Evolutionary conservation across 2,888 invertebrate species (phyloP).

Genomic region (Agrenia bidenticulata): DNA sequence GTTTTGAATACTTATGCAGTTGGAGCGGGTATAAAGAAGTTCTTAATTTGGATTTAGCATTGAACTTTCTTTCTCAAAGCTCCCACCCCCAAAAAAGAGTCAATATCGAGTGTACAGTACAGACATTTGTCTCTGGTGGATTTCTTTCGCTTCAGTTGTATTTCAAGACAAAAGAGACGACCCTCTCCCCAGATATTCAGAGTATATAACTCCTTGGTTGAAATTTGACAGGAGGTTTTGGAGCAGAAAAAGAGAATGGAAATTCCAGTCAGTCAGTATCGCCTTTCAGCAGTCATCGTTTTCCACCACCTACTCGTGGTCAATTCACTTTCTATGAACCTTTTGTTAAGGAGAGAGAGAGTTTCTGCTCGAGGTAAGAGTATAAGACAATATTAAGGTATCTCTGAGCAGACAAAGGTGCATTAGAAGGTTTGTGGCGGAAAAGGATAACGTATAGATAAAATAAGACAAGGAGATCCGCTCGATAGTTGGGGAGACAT

Average conservation of each 20-base stretch:
- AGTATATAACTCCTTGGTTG: background rate
- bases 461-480: slow-evolving; percentile 3
- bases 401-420: background rate
- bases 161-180: background rate
- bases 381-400: background rate
- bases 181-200: no score
- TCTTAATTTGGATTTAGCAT: background rate
- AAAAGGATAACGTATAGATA: background rate
- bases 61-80: background rate
- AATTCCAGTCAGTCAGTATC: no score
- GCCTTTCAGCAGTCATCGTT: no score
- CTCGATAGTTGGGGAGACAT: background rate
- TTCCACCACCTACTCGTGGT: no score
- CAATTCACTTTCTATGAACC: no score
- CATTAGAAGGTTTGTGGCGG: background rate
- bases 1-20: slow-evolving; percentile 1
- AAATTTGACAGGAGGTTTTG: background rate
- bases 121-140: background rate
- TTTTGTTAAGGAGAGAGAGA: no score
- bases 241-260: background rate
- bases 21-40: background rate
- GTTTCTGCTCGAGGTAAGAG: no score
- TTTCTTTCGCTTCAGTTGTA: slow-evolving; percentile 2
- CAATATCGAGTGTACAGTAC: background rate
- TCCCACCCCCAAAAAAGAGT: background rate